Evolutionary conservation across 53 echinoderm and acorn worm species (phyloP).

Genomic region (Echinometra lucunter): DNA sequence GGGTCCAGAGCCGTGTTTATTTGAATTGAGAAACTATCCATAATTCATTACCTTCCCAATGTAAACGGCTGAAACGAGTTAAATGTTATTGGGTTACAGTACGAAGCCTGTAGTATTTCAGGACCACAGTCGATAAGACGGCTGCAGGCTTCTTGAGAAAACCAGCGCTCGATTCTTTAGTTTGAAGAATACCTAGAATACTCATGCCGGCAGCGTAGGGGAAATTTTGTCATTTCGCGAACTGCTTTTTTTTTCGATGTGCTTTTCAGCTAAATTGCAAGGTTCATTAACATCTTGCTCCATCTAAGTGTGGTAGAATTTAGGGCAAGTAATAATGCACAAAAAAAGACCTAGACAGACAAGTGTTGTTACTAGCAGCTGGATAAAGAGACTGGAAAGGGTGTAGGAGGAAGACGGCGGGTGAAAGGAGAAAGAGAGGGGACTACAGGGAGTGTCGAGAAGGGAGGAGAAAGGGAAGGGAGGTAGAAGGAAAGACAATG

Average conservation of each 20-base stretch:
- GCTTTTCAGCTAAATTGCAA: slow-evolving; percentile 47
- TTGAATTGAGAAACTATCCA: slow-evolving; percentile 51
- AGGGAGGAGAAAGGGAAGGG: neutral
- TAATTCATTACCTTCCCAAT: slow-evolving; percentile 64
- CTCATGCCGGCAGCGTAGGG: neutral
- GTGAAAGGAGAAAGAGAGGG: neutral
- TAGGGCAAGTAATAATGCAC: slow-evolving; percentile 5
- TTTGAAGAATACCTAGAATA: neutral
- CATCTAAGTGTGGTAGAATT: neutral
- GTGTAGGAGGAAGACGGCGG: neutral
- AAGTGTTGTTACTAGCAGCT: neutral
- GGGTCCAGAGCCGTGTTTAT: slow-evolving; percentile 11
- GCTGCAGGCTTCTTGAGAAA: slow-evolving; percentile 7
- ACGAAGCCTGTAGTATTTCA: neutral
- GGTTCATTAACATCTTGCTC: slow-evolving; percentile 38
- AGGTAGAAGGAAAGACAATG: neutral
- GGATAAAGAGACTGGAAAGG: neutral
- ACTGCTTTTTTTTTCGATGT: neutral
- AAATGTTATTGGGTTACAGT: slow-evolving; percentile 52
- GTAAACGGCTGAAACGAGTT: slow-evolving; percentile 44
- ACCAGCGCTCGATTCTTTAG: neutral
- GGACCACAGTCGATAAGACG: slow-evolving; percentile 28
- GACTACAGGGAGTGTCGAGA: neutral
- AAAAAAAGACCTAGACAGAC: neutral
- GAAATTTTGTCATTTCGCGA: neutral